phyloP scores from a whole-genome alignment of 1,140 invertebrate genomes.

The Andricus grossulariae region DNA sequence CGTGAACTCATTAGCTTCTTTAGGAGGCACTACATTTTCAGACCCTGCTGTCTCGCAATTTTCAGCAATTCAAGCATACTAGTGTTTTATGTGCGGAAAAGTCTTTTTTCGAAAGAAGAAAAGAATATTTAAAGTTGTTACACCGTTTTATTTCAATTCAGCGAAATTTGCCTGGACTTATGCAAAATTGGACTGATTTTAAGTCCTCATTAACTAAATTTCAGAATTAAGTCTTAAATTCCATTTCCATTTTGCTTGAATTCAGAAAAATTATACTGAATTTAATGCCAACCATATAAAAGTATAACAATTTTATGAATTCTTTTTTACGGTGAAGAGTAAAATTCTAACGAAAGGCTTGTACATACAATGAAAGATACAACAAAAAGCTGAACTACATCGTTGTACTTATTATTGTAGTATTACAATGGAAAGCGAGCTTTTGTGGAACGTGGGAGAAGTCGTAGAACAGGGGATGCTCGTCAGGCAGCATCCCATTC shows the following conservation, averaged over 20 bases:
- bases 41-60: neutral
- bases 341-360: neutral
- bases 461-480: neutral
- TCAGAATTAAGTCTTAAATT: too few species aligned
- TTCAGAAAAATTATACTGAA: too few species aligned
- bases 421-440: neutral
- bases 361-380: neutral
- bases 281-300: neutral
- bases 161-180: too few species aligned
- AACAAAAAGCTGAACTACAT: neutral
- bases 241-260: too few species aligned
- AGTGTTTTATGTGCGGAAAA: neutral
- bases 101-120: too few species aligned
- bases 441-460: neutral
- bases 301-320: neutral
- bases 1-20: conserved; percentile 57
- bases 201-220: too few species aligned
- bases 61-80: neutral
- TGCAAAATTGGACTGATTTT: too few species aligned
- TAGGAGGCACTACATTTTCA: conserved; percentile 24
- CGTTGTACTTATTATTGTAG: conserved; percentile 2
- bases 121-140: too few species aligned
- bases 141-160: too few species aligned
- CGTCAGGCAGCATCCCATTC: neutral
- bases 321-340: neutral